Base-by-base conservation (phyloP, 53 echinoderm and acorn worm species). In the Stichopus horrens region DNA sequence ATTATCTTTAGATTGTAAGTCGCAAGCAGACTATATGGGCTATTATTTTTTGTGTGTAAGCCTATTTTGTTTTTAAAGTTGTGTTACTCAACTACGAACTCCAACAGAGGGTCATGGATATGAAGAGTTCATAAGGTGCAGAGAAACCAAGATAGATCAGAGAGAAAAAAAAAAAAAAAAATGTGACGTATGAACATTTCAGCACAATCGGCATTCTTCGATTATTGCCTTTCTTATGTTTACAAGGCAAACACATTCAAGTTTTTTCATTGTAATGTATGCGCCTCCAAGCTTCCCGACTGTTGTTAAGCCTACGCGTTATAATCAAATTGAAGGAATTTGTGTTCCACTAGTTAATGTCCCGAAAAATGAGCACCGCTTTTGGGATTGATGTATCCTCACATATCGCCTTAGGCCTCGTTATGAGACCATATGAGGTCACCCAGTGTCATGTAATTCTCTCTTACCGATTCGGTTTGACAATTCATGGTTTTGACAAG, bases 251-350 rank as follows among this genome's bases (percentile, higher is more conserved):
- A 71, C 56, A n/a, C 58, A 14, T 56, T 56, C 58, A 56, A 7
- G 58, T n/a, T 18, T 19, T 5, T 56, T 79, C 14, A 4, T 76
- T 13, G 22, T 16, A 52, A 76, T 23, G 37, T 51, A 10, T 16
- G 9, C 8, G 52, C 76, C 76, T 76, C 51, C 23, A 76, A 19
- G 57, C 81, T 57, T 81, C 58, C 81, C 81, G 81, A 81, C 81
- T 56, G 81, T 57, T 23, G 58, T 81, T 57, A 58, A 58, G 58
- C 81, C 81, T 55, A 81, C 57, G 81, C 81, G 57, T 56, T 81
- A 57, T 81, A 81, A 81, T 81, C 57, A 57, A 81, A 81, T 81
- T 56, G 55, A 57, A 56, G 57, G 81, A 81, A 55, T 55, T 16
- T 57, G 81, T 21, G 81, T 57, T 81, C 57, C 81, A 81, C 56